Evolutionary conservation across 2,797 vertebrate genomes (phyloP), one percentile per base, ranked within the genome.

Genomic region (Anomalospiza imberbis): DNA sequence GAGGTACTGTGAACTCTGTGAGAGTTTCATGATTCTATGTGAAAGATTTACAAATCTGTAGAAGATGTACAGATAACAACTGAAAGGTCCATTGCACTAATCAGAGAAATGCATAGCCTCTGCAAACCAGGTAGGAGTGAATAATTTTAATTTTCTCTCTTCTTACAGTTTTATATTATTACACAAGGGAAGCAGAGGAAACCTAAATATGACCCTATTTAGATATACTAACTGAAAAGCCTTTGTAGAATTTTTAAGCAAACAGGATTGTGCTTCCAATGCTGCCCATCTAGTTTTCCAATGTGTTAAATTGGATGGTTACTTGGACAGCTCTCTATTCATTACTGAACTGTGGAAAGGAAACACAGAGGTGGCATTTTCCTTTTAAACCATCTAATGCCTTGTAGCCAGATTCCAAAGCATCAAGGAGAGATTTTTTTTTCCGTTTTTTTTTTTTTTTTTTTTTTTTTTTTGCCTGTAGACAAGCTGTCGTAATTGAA

Each of bases 401-500:
- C 98, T 99, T 98, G 97, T 97, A 98, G 97, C 96, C 97, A 98
- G 98, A 98, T 97, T 98, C 96, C 96, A 97, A 97, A 97, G 97
- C 97, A 98, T 95, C 83, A 96, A 96, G 95, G 65, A 93, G 88
- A 95, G 80, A 74, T 71, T 71, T 85, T 38, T 72, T 58, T 14
- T 44, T n/a, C n/a, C n/a, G n/a, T n/a, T 61, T 65, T 45, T 61
- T 65, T 38, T 47, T 5, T 0, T 7, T 18, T 9, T 6, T 25
- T 29, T 66, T 85, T 63, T 85, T 95, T 94, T 96, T 95, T 97
- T 97, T 94, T 93, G 50, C 95, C 96, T 97, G 97, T 96, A 97
- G 97, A 98, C 97, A 98, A 99, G 98, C 98, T 98, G 98, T 99
- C 97, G 96, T 99, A 99, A 99, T 99, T 99, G 99, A 99, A 99